Evolutionary conservation across 2,113 vertebrate genomes (phyloP).

Genomic region (Apeltes quadracus): DNA sequence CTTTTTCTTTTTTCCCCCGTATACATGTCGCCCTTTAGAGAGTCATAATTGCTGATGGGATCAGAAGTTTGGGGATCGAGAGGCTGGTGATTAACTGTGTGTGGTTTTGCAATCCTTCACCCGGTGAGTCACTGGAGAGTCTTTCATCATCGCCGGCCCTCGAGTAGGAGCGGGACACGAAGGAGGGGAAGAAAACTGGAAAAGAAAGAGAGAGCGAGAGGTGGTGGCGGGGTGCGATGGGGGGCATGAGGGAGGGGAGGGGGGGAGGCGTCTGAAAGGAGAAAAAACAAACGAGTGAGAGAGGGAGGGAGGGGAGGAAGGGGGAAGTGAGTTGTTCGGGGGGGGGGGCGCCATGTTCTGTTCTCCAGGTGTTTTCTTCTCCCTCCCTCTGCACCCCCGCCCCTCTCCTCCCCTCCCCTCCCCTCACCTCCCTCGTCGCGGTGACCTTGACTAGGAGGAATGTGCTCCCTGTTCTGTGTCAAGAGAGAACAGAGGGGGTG

Average conservation of each 20-base stretch:
- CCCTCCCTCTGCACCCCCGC: slow-evolving; percentile 24
- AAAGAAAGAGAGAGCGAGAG: neutral
- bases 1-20: slow-evolving; percentile 8
- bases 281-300: neutral
- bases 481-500: slow-evolving; percentile 19
- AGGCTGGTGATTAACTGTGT: slow-evolving; percentile 57
- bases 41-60: slow-evolving; percentile 51
- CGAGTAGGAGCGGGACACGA: slow-evolving; percentile 33
- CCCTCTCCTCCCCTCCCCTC: slow-evolving; percentile 21
- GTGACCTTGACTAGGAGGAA: slow-evolving; percentile 80
- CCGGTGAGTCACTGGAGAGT: slow-evolving; percentile 59
- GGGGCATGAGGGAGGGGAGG: neutral
- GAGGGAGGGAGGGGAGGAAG: slow-evolving; percentile 1
- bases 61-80: slow-evolving; percentile 48
- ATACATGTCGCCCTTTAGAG: slow-evolving; percentile 36
- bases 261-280: neutral
- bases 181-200: neutral
- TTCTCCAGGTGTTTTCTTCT: slow-evolving; percentile 73
- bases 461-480: slow-evolving; percentile 73
- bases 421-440: slow-evolving; percentile 40
- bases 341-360: slow-evolving; percentile 56
- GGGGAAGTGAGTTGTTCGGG: slow-evolving; percentile 26
- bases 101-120: slow-evolving; percentile 60
- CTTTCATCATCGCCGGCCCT: slow-evolving; percentile 41
- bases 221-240: too few relatives aligned